Percentiles rank a stretch among this genome's conserved stretches.
Evolutionary conservation across 2,797 vertebrate genomes (phyloP).

Genomic region (Pelobates cultripes): DNA sequence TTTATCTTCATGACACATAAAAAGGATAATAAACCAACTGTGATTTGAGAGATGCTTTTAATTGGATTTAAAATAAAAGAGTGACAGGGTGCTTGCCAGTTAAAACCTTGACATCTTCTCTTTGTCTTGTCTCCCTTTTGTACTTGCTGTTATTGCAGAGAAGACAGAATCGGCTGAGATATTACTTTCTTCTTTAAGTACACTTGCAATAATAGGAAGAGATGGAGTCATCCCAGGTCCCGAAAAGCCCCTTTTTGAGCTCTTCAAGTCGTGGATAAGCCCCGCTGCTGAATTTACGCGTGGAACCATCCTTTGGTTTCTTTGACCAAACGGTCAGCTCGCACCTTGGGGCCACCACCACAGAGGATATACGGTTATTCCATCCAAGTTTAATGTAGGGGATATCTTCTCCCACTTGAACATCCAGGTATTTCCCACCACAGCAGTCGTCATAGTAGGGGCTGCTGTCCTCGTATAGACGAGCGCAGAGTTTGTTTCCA

Average conservation of each 20-base stretch:
- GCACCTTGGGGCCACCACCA: constrained; percentile 72
- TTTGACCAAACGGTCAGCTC: constrained; percentile 70
- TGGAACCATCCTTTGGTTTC: constrained; percentile 62
- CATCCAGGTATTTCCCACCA: constrained; percentile 49
- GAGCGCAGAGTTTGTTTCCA: constrained; percentile 69
- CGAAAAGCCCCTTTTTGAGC: constrained; percentile 63
- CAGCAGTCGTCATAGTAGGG: constrained; percentile 76
- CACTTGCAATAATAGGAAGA: constrained; percentile 72
- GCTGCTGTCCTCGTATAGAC: constrained; percentile 68
- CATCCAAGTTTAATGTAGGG: constrained; percentile 67
- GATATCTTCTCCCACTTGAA: constrained; percentile 54
- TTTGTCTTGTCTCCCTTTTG: not conserved
- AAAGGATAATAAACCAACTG: not conserved
- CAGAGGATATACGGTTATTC: constrained; percentile 63
- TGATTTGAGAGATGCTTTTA: not conserved
- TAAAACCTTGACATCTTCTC: not conserved
- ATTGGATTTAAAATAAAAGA: not conserved
- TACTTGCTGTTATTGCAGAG: not conserved
- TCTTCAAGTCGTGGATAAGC: constrained; percentile 71
- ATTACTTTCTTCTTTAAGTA: constrained; percentile 12
- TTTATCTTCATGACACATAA: too few relatives aligned
- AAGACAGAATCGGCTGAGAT: not conserved
- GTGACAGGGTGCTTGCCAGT: not conserved
- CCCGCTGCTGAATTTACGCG: constrained; percentile 48
- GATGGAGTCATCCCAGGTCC: constrained; percentile 73